Conservation (phyloP, 2,888 invertebrate genomes). For the Phaonia tiefii region DNA sequence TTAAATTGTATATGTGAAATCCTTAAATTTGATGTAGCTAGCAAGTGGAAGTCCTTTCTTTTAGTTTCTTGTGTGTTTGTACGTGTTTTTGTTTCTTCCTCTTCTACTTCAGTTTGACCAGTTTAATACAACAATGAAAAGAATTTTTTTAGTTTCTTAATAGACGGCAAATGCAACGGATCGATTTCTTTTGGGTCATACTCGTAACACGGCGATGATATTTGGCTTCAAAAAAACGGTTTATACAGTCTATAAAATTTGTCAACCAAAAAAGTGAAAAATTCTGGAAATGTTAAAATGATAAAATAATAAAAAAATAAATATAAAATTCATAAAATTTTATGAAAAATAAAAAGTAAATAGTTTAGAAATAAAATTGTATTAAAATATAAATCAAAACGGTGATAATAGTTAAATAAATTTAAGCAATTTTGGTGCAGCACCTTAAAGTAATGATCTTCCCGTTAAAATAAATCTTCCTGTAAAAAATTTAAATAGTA, state of each 20-base stretch:
- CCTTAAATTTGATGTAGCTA: conserved; percentile 52
- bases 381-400: conserved; percentile 1
- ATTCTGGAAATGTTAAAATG: conserved; percentile 23
- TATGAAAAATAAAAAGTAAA: conserved; percentile 11
- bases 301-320: conserved; percentile 13
- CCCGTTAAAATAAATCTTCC: background rate
- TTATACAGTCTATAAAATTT: background rate
- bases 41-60: conserved; percentile 47
- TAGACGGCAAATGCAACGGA: conserved; percentile 78
- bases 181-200: conserved; percentile 73
- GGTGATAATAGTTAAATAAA: background rate
- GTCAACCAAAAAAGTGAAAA: background rate
- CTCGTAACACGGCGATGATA: conserved; percentile 35
- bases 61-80: background rate
- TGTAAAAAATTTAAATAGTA: background rate
- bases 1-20: conserved; percentile 45
- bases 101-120: conserved; percentile 50
- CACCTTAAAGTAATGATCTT: conserved; percentile 3
- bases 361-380: background rate
- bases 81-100: conserved; percentile 19
- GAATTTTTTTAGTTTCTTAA: conserved; percentile 74
- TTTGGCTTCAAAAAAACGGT: conserved; percentile 34
- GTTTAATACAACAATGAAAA: conserved; percentile 54
- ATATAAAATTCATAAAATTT: conserved; percentile 3
- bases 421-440: too few species aligned